Evolutionary conservation across 2,888 invertebrate genomes (phyloP).

Genomic region (Neoascia interrupta): DNA sequence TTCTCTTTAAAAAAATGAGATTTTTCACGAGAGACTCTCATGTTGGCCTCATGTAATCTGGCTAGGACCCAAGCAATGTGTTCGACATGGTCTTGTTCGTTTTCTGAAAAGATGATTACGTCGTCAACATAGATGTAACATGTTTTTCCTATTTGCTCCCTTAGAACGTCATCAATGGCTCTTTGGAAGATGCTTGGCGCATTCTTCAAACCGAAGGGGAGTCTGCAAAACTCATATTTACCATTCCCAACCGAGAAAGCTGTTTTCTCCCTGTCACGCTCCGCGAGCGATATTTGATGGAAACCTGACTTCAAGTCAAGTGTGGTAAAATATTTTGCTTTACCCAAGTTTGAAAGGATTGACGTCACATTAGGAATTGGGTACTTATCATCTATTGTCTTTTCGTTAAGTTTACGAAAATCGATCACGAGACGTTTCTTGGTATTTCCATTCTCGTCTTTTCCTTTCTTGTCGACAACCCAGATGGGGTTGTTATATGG

Average conservation of each 20-base stretch:
- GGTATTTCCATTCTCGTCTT: conserved; percentile 3
- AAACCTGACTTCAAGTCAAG: conserved; percentile 77
- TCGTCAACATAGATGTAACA: conserved; percentile 2
- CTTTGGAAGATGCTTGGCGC: conserved; percentile 76
- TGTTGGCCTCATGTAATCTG: conserved; percentile 4
- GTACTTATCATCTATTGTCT: conserved; percentile 21
- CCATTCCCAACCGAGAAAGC: conserved; percentile 5
- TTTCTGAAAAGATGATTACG: conserved; percentile 2
- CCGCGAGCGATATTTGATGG: conserved; percentile 75
- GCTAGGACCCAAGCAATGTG: conserved; percentile 8
- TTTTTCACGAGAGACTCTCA: conserved; percentile 22
- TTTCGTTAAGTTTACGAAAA: conserved; percentile 24
- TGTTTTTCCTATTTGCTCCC: conserved; percentile 35
- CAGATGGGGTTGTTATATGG: conserved; percentile 6
- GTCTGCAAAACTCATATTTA: conserved; percentile 21
- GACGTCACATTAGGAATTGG: conserved; percentile 8
- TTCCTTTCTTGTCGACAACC: conserved; percentile 21
- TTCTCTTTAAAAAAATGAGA: conserved; percentile 6
- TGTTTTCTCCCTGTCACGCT: conserved; percentile 64
- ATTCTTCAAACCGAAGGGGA: conserved; percentile 71
- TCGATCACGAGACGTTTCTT: conserved; percentile 14
- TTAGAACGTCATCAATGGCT: conserved; percentile 38
- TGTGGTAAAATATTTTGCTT: conserved; percentile 75
- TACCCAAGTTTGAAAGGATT: conserved; percentile 72
- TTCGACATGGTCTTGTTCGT: conserved; percentile 1